Conservation (phyloP, 2,113 vertebrate genomes). For the Onychostruthus taczanowskii region DNA sequence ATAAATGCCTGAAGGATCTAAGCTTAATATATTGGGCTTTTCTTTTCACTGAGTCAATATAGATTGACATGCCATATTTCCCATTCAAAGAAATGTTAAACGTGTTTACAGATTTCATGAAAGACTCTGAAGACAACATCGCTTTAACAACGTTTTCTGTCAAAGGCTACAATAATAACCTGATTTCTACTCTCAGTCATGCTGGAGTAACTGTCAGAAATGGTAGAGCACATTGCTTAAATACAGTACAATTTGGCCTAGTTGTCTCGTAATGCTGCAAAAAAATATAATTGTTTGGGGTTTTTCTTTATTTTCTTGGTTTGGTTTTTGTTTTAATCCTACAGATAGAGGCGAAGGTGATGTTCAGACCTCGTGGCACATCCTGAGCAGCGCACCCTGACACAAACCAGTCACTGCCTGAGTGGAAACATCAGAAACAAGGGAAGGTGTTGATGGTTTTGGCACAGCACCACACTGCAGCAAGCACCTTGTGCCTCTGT, state of each 20-base stretch:
- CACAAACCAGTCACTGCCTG: not conserved
- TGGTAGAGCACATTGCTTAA: not conserved
- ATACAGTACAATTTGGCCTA: not conserved
- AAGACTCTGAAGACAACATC: constrained; percentile 26
- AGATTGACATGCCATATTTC: constrained; percentile 35
- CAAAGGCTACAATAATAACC: constrained; percentile 14
- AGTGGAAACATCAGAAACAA: not conserved
- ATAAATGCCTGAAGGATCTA: constrained; percentile 5
- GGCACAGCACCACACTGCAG: not conserved
- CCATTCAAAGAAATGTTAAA: constrained; percentile 30
- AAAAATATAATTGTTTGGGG: not conserved
- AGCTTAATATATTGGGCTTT: constrained; percentile 3
- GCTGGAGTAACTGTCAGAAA: not conserved
- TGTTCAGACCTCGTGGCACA: not conserved
- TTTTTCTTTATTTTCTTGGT: not conserved
- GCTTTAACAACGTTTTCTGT: constrained; percentile 29
- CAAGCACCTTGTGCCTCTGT: fast-evolving
- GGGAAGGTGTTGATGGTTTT: not conserved
- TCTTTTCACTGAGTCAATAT: constrained; percentile 31
- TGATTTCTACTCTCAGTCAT: not conserved
- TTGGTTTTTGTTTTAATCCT: not conserved
- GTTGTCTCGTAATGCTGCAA: not conserved
- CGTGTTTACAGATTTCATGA: constrained; percentile 8
- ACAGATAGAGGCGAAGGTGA: not conserved
- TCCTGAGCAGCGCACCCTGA: not conserved